Evolutionary conservation across 2,113 vertebrate genomes (phyloP).

Genomic region (Bujurquina vittata): DNA sequence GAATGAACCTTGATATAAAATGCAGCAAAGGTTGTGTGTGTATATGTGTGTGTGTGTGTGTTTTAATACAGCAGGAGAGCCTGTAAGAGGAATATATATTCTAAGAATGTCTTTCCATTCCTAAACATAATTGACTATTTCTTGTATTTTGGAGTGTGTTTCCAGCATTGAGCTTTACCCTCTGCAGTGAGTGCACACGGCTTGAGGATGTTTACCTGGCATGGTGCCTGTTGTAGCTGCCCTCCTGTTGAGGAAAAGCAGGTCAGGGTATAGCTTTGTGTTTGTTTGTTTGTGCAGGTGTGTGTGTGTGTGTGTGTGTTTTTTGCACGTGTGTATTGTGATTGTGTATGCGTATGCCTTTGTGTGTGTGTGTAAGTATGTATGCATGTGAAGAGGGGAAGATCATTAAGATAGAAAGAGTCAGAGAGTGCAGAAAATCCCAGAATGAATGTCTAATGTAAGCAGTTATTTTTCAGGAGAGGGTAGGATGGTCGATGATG

Average conservation of each 20-base stretch:
- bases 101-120: constrained; percentile 46
- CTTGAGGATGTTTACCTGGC: constrained; percentile 83
- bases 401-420: constrained; percentile 58
- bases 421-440: constrained; percentile 17
- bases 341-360: constrained; percentile 13
- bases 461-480: constrained; percentile 52
- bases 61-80: constrained; percentile 58
- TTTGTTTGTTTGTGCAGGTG: constrained; percentile 43
- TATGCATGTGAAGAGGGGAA: background rate
- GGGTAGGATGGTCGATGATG: constrained; percentile 3
- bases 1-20: constrained; percentile 61
- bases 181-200: constrained; percentile 78
- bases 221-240: constrained; percentile 79
- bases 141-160: constrained; percentile 64
- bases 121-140: constrained; percentile 74
- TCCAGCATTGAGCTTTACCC: constrained; percentile 72
- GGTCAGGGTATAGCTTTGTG: constrained; percentile 73
- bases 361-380: constrained; percentile 5
- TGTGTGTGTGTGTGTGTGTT: constrained; percentile 16
- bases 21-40: constrained; percentile 56
- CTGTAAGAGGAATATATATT: constrained; percentile 65
- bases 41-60: constrained; percentile 25
- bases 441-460: constrained; percentile 38
- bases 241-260: constrained; percentile 76
- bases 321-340: constrained; percentile 30